phyloP scores from a whole-genome alignment of 92 coral and sea anemone genomes.

The Zoanthus sociatus region DNA sequence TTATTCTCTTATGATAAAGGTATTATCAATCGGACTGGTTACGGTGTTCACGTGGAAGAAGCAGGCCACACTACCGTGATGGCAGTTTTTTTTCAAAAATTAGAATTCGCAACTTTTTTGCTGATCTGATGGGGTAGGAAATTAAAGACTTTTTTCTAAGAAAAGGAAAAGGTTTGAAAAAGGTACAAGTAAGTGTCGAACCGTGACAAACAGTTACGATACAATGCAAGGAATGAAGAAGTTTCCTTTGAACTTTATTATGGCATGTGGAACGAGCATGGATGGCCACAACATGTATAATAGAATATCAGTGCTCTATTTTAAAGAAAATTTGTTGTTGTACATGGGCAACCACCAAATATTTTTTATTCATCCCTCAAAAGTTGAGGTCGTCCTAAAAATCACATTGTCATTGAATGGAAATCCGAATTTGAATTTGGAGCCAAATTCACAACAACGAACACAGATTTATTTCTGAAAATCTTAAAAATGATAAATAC shows the following conservation, averaged over 20 bases:
- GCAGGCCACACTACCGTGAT: background rate
- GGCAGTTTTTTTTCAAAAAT: background rate
- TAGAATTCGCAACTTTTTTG: conserved; percentile 1
- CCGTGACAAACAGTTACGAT: background rate
- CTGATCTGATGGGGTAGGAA: background rate
- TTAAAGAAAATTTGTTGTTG: too few relatives aligned
- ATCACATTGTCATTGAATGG: too few relatives aligned
- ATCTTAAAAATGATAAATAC: too few relatives aligned
- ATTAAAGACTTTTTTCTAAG: background rate
- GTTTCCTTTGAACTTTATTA: background rate
- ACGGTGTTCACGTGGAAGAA: conserved; percentile 22
- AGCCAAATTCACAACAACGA: too few relatives aligned
- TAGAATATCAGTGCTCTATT: too few relatives aligned
- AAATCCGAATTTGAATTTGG: too few relatives aligned
- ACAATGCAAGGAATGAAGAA: background rate
- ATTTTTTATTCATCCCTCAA: too few relatives aligned
- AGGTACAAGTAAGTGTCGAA: background rate
- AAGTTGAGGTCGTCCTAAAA: too few relatives aligned
- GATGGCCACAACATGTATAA: background rate
- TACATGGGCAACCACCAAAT: background rate
- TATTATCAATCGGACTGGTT: background rate
- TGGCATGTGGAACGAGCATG: background rate
- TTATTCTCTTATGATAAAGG: background rate
- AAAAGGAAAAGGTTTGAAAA: background rate
- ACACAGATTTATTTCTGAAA: too few relatives aligned